These are phyloP conservation scores for Atherix ibis DNA, from an alignment of 2,888 invertebrate species.

Conservation along the genomic window DNA sequence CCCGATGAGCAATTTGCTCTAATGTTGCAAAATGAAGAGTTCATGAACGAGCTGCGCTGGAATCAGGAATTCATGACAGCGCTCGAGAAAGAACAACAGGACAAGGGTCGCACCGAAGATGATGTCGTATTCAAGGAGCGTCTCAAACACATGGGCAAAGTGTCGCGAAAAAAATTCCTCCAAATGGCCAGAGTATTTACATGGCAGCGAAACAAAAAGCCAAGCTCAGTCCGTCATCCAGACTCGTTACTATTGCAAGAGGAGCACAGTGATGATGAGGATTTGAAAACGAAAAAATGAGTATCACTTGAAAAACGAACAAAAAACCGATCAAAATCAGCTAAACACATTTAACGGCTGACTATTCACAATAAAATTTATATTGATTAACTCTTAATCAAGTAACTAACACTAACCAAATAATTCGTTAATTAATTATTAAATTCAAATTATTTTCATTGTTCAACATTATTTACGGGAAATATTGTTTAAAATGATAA, in stretches of 20 bases:
- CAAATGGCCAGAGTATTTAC: constrained; percentile 64
- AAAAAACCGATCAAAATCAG: too few species aligned
- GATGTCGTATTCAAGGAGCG: constrained; percentile 61
- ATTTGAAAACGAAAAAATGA: constrained; percentile 4
- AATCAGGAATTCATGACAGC: constrained; percentile 78
- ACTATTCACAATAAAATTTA: too few species aligned
- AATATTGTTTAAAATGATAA: too few species aligned
- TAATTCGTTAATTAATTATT: too few species aligned
- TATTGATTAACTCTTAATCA: too few species aligned
- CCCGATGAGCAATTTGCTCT: constrained; percentile 78
- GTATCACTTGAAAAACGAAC: too few species aligned
- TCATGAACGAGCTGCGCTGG: constrained; percentile 69
- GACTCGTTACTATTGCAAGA: constrained; percentile 44
- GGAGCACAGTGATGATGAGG: constrained; percentile 47
- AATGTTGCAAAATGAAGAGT: constrained; percentile 80
- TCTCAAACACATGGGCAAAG: constrained; percentile 69
- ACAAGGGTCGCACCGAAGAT: constrained; percentile 41
- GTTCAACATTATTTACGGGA: too few species aligned
- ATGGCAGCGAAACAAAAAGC: constrained; percentile 42
- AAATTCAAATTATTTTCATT: too few species aligned
- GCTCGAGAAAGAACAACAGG: constrained; percentile 55
- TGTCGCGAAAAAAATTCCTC: constrained; percentile 65
- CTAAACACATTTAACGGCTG: too few species aligned
- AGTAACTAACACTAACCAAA: too few species aligned
- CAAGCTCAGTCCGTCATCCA: constrained; percentile 33